phyloP scores from a whole-genome alignment of 2,113 vertebrate species.

The Hydropotes inermis region DNA sequence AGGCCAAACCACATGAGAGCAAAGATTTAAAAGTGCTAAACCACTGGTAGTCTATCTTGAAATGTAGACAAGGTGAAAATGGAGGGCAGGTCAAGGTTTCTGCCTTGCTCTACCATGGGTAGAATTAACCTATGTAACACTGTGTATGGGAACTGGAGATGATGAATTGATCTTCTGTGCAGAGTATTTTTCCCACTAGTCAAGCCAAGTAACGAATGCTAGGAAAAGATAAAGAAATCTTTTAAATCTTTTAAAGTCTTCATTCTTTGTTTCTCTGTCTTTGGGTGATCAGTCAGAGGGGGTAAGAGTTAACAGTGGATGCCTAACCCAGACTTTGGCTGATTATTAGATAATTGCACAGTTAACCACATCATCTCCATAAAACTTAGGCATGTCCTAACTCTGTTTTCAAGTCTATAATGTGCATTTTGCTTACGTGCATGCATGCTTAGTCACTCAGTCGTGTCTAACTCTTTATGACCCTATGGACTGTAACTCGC shows the following conservation, averaged over 20 bases:
- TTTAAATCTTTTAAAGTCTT: neutral
- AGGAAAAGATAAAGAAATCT: neutral
- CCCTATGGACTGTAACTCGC: neutral
- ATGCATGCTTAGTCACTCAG: neutral
- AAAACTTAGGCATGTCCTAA: fast-evolving
- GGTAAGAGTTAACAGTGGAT: neutral
- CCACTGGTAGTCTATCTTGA: neutral
- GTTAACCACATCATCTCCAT: neutral
- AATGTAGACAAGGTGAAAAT: neutral
- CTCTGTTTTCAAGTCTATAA: neutral
- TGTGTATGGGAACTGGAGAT: neutral
- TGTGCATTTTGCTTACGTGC: neutral
- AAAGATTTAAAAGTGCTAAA: neutral
- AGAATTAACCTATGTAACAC: neutral
- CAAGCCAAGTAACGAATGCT: neutral
- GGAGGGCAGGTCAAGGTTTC: neutral
- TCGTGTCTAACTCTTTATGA: neutral
- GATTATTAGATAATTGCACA: slow-evolving; percentile 51
- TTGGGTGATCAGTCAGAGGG: fast-evolving
- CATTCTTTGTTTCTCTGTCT: neutral
- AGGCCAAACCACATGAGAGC: neutral
- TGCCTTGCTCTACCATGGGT: neutral
- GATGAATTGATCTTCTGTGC: neutral
- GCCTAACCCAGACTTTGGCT: slow-evolving; percentile 24
- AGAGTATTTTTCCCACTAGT: neutral